Base-by-base conservation (phyloP, 1,140 invertebrate species). In the Drosophila lowei region DNA sequence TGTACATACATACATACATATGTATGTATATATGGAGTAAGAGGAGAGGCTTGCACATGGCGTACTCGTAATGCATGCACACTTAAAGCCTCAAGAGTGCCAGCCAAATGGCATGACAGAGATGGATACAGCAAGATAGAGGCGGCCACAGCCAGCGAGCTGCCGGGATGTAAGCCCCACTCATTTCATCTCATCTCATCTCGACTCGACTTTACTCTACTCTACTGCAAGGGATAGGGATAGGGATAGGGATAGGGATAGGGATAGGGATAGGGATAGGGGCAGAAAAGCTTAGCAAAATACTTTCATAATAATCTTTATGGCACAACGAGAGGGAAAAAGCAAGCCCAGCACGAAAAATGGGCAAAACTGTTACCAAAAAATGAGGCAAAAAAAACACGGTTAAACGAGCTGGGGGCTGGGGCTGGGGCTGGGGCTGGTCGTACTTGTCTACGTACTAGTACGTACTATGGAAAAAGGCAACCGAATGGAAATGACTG, bases 281-380 rank as follows among this genome's bases (percentile, higher is more conserved):
- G 70, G 50, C 49, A 61, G 62, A 52, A 76, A 72, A 84, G 80
- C 80, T 85, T 77, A 80, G 77, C 61, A 85, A 80, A 86, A 85
- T 80, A 80, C 81, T 85, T 86, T 86, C 77, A 85, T 85, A 85
- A 85, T 85, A 85, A 85, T 85, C 80, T 85, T 85, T 80, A 85
- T 85, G 81, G 77, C 64, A 77, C 64, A 75, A 68, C 78, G 72
- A 73, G 49, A 53, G 46, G 70, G 62, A 62, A 48, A 63, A 83
- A 59, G 65, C 75, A 66, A 63, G 57, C 28, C 21, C 21, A 13
- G 47, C 48, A 28, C 25, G 18, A 55, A 53, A 62, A 66, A 43
- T 52, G 47, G 63, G 57, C 42, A 79, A 50, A 78, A 54, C 25
- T 21, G 28, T 46, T 50, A 50, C 62, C 48, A 44, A 73, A 50